phyloP scores from a whole-genome alignment of 2,888 invertebrate species.

The Tetramorium bicarinatum region DNA sequence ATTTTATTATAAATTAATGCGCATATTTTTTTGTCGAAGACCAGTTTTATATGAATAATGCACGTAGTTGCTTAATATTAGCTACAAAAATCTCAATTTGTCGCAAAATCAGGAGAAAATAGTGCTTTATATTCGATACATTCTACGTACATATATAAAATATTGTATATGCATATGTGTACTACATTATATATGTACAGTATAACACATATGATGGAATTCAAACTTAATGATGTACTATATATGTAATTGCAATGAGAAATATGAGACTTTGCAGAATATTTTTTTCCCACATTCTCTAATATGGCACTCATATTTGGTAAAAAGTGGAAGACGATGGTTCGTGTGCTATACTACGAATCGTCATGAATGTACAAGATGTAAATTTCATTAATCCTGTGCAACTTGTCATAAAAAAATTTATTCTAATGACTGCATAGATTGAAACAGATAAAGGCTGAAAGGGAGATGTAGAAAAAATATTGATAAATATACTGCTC shows the following conservation, averaged over 20 bases:
- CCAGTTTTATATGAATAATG: slow-evolving; percentile 27
- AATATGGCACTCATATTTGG: slow-evolving; percentile 71
- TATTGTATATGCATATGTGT: neutral
- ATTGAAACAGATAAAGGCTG: slow-evolving; percentile 54
- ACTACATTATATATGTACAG: slow-evolving; percentile 37
- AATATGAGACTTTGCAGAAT: slow-evolving; percentile 47
- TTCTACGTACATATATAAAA: neutral
- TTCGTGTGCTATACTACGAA: slow-evolving; percentile 46
- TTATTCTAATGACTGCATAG: slow-evolving; percentile 57
- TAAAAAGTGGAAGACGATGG: slow-evolving; percentile 74
- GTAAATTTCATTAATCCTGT: slow-evolving; percentile 43
- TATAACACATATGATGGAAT: slow-evolving; percentile 40
- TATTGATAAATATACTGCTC: slow-evolving; percentile 54
- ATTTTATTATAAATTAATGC: slow-evolving; percentile 69
- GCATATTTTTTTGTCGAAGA: slow-evolving; percentile 43
- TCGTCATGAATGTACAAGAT: slow-evolving; percentile 51
- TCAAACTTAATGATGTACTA: slow-evolving; percentile 53
- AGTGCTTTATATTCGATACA: slow-evolving; percentile 31
- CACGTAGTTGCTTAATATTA: slow-evolving; percentile 11
- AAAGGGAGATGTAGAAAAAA: slow-evolving; percentile 27
- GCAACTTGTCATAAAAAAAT: slow-evolving; percentile 44
- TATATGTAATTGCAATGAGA: slow-evolving; percentile 38
- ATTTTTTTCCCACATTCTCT: slow-evolving; percentile 25
- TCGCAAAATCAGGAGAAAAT: slow-evolving; percentile 10
- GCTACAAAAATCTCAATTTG: slow-evolving; percentile 6